phyloP scores from a whole-genome alignment of 2,888 invertebrate genomes.

The Tetanocera ferruginea region DNA sequence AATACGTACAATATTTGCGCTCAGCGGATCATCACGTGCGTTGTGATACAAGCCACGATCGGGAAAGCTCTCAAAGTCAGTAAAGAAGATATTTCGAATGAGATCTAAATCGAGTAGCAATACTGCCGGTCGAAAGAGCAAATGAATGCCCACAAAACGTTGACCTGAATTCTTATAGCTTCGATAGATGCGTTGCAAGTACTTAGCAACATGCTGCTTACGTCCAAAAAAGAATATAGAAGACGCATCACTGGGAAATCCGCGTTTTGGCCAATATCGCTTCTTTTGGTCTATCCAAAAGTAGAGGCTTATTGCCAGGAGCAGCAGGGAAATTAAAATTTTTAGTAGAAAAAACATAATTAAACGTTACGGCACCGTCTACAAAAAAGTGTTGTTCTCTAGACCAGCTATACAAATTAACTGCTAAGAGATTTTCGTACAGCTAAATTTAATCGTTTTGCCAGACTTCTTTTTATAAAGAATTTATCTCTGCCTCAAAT shows the following conservation, averaged over 20 bases:
- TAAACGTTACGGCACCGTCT: too few relatives aligned
- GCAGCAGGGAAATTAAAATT: not conserved
- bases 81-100: conserved; percentile 58
- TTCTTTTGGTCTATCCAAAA: conserved; percentile 17
- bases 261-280: conserved; percentile 22
- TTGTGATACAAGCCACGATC: conserved; percentile 64
- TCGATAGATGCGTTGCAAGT: conserved; percentile 34
- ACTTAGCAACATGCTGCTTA: conserved; percentile 16
- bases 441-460: too few relatives aligned
- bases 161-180: conserved; percentile 13
- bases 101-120: conserved; percentile 60
- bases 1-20: conserved; percentile 60
- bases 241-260: conserved; percentile 16
- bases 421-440: too few relatives aligned
- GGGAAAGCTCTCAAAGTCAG: conserved; percentile 65
- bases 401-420: too few relatives aligned
- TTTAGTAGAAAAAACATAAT: not conserved
- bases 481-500: too few relatives aligned
- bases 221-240: conserved; percentile 26
- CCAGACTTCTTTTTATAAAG: too few relatives aligned
- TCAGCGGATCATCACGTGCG: conserved; percentile 64
- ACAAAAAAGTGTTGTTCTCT: too few relatives aligned
- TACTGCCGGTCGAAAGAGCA: conserved; percentile 16
- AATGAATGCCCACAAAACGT: conserved; percentile 30
- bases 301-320: not conserved